Evolutionary conservation across 2,113 vertebrate species (phyloP).

Genomic region (Callospermophilus lateralis): DNA sequence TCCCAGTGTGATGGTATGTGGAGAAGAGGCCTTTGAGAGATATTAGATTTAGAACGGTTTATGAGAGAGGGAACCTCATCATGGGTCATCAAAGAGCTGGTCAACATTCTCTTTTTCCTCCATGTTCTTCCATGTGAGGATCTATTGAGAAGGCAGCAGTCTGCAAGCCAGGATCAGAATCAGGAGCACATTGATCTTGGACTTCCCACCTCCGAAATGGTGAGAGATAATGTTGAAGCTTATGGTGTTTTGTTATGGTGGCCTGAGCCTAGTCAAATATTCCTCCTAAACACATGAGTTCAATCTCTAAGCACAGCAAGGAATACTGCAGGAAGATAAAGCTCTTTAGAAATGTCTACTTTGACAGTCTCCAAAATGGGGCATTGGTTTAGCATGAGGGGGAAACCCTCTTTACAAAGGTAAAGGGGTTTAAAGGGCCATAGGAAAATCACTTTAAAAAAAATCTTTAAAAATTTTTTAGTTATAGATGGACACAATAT

Average conservation of each 20-base stretch:
- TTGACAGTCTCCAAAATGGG: neutral
- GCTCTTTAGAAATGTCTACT: neutral
- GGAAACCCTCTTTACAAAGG: neutral
- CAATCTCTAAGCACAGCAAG: neutral
- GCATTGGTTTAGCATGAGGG: neutral
- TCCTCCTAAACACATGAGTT: neutral
- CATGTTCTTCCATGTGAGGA: neutral
- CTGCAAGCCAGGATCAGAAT: neutral
- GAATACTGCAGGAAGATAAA: neutral
- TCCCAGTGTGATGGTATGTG: neutral
- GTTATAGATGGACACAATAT: no score
- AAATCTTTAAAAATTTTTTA: no score
- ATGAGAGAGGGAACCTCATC: neutral
- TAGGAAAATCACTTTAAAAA: neutral
- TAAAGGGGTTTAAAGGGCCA: neutral
- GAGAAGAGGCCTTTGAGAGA: neutral
- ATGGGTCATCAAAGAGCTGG: neutral
- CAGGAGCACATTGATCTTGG: neutral
- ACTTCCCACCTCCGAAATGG: neutral
- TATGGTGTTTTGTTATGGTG: neutral
- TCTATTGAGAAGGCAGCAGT: neutral
- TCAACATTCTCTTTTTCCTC: neutral
- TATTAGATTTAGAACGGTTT: neutral
- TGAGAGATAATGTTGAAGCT: neutral
- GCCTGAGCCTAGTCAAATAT: neutral